Base-by-base conservation (phyloP, 2,888 invertebrate species). In the Ichneumoninae sp. region DNA sequence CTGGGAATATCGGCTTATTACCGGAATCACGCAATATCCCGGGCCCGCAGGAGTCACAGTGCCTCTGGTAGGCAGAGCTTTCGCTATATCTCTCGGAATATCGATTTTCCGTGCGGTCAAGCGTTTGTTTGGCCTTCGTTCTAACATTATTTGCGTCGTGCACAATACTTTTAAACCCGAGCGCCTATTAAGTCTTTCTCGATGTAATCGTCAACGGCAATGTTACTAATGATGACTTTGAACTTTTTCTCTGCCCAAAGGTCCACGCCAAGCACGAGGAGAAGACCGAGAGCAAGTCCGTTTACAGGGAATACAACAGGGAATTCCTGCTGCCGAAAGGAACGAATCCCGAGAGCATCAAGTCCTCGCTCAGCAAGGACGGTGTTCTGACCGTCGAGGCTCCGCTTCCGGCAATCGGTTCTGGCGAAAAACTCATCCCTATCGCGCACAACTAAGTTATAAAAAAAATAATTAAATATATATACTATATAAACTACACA, bases 251-350 rank as follows among this genome's bases (percentile, higher is more conserved):
- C 2, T 71, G 19, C 89, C 95, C 95, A 72, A 94, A 98, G 98
- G 98, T 99, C 72, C 98, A 99, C 93, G 99, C 99, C 86, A 98
- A 98, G 94, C 99, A 99, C 94, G 99, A 99, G 94, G 99, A 99
- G 94, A 99, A 99, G 94, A 96, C 98, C 74, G 98, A 98, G 94
- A 98, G 97, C 93, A 98, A 98, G 95, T 98, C 98, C 62, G 98
- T 99, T 86, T 99, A 98, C 96, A 96, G 99, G 94, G 99, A 99
- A 94, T 99, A 99, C 96, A 99, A 99, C 94, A 96, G 98, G 89
- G 99, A 99, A 94, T 99, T 99, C 95, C 95, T 99, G 93, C 95
- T 99, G 93, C 99, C 99, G 6, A 98, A 98, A 94, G 99, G 99
- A 90, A 98, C 99, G 83, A 98, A 99, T 94, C 98, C 99, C 0